Conservation (phyloP, 2,797 vertebrate species). For the Lepilemur ruficaudatus region DNA sequence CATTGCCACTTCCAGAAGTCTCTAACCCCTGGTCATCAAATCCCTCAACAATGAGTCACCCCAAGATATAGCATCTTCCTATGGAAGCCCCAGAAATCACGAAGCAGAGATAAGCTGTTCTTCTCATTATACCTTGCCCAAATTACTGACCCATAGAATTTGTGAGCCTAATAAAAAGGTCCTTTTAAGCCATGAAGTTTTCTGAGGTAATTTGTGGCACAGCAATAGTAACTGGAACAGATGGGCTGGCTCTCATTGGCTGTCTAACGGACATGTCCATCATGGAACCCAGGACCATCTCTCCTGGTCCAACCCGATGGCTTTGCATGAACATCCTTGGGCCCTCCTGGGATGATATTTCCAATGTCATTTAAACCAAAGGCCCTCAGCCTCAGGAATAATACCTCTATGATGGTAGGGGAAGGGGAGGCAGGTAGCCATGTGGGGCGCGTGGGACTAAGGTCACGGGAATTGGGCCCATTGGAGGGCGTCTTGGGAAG, state of each 20-base stretch:
- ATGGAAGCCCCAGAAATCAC: background rate
- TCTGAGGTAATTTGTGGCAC: background rate
- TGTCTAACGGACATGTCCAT: background rate
- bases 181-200: background rate
- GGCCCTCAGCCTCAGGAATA: background rate
- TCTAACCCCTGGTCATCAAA: background rate
- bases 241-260: background rate
- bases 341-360: background rate
- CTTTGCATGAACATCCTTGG: background rate
- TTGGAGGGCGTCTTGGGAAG: background rate
- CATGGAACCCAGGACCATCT: background rate
- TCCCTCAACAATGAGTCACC: background rate
- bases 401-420: background rate
- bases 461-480: background rate
- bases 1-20: too few relatives aligned
- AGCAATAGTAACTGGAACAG: background rate
- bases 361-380: background rate
- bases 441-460: accelerated
- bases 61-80: background rate
- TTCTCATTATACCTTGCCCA: too few relatives aligned
- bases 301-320: background rate
- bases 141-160: background rate
- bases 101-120: background rate
- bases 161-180: background rate
- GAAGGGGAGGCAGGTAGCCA: background rate